phyloP scores from a whole-genome alignment of 2,888 invertebrate genomes.

The Himalopsyche japonica region DNA sequence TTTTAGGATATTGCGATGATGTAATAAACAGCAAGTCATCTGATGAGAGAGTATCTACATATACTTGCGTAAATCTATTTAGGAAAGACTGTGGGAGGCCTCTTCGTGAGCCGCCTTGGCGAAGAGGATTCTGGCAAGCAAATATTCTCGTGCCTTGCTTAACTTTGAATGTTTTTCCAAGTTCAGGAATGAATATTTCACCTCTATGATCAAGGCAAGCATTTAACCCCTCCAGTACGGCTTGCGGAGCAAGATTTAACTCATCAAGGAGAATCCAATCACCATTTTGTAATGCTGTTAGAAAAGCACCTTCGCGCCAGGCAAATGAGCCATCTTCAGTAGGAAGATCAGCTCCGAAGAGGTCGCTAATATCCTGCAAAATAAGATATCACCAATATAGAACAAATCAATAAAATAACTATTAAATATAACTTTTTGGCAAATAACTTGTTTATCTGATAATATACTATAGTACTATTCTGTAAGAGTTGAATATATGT shows the following conservation, averaged over 20 bases:
- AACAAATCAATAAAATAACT: background rate
- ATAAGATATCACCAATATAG: background rate
- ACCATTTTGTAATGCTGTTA: conserved; percentile 88
- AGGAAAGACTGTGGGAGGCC: conserved; percentile 96
- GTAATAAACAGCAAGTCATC: conserved; percentile 72
- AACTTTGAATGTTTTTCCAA: conserved; percentile 83
- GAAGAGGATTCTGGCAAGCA: conserved; percentile 96
- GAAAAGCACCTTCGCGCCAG: conserved; percentile 95
- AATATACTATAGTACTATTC: background rate
- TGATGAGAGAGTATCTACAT: conserved; percentile 65
- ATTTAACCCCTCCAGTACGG: conserved; percentile 97
- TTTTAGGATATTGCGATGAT: conserved; percentile 63
- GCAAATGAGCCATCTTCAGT: conserved; percentile 92
- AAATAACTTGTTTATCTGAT: background rate
- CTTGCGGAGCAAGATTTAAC: conserved; percentile 96
- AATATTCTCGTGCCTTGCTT: conserved; percentile 82
- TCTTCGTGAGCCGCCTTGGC: conserved; percentile 94
- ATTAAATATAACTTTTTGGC: conserved; percentile 30
- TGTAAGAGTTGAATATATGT: no score
- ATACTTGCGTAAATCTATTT: conserved; percentile 94
- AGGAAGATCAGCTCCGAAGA: conserved; percentile 97
- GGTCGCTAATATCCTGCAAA: conserved; percentile 86
- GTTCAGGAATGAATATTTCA: conserved; percentile 93
- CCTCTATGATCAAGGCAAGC: conserved; percentile 98
- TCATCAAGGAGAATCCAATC: conserved; percentile 98